Percentiles rank a stretch among this genome's conserved stretches.
Conservation (phyloP, 2,888 invertebrate genomes). For the Leptinotarsa rubiginosa region DNA sequence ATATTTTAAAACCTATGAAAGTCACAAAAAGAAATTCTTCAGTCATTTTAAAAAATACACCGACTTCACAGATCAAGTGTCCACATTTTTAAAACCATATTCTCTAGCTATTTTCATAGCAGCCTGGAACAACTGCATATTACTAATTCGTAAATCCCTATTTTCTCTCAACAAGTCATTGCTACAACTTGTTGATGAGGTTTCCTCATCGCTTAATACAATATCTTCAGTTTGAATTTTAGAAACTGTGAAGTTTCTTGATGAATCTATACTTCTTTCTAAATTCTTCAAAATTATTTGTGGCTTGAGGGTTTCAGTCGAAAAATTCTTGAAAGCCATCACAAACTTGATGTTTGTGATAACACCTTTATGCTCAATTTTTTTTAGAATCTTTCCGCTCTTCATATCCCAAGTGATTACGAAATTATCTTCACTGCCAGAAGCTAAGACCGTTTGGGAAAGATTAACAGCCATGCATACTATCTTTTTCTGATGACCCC, state of each 20-base stretch:
- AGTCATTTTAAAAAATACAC: too few relatives aligned
- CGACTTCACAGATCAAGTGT: neutral
- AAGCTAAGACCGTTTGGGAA: slow-evolving; percentile 78
- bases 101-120: slow-evolving; percentile 49
- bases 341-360: slow-evolving; percentile 79
- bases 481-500: slow-evolving; percentile 77
- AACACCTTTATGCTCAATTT: slow-evolving; percentile 78
- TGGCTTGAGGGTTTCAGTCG: slow-evolving; percentile 71
- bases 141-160: slow-evolving; percentile 69
- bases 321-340: slow-evolving; percentile 72
- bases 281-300: slow-evolving; percentile 72
- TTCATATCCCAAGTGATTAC: slow-evolving; percentile 86
- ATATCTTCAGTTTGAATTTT: slow-evolving; percentile 65
- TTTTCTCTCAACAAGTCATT: slow-evolving; percentile 67
- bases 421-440: slow-evolving; percentile 80
- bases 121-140: slow-evolving; percentile 71
- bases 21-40: too few relatives aligned
- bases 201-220: slow-evolving; percentile 55
- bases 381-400: slow-evolving; percentile 80
- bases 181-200: slow-evolving; percentile 41
- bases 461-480: slow-evolving; percentile 79
- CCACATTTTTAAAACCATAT: slow-evolving; percentile 30
- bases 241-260: slow-evolving; percentile 66
- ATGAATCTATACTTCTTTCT: slow-evolving; percentile 73
- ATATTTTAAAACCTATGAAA: too few relatives aligned